A percentile compares a stretch with the other conserved stretches of the same genome.
Conservation (phyloP, 1,140 invertebrate genomes). For the Diprion similis region DNA sequence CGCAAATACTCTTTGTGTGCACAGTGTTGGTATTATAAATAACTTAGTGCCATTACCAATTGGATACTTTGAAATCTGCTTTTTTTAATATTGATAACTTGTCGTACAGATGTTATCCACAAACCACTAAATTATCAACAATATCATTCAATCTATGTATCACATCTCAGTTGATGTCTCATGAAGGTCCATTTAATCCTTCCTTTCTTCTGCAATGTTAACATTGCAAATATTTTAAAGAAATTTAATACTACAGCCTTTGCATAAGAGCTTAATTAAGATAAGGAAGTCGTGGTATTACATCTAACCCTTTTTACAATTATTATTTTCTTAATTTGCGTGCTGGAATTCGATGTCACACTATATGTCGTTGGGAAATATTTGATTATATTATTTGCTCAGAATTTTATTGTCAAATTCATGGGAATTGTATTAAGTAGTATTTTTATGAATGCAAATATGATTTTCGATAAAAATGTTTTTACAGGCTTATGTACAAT, state of each 20-base stretch:
- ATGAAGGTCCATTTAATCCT: background rate
- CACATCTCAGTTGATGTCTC: background rate
- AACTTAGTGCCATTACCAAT: background rate
- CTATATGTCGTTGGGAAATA: background rate
- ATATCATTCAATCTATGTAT: background rate
- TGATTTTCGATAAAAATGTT: background rate
- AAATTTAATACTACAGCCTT: background rate
- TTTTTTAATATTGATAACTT: background rate
- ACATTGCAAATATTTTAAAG: background rate
- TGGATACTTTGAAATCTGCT: constrained; percentile 1
- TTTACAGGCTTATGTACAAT: background rate
- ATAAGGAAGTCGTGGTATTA: no score
- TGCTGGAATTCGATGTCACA: background rate
- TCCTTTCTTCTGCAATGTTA: background rate
- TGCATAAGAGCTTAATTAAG: no score
- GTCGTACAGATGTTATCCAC: no score
- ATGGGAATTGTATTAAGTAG: background rate
- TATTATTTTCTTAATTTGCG: background rate
- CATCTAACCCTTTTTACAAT: no score
- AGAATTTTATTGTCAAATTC: background rate
- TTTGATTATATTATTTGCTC: constrained; percentile 1
- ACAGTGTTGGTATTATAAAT: no score
- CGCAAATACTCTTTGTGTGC: no score
- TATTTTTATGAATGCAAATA: background rate
- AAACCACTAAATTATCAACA: background rate